Evolutionary conservation across 1,140 invertebrate species (phyloP).

Genomic region (Zaprionus capensis): DNA sequence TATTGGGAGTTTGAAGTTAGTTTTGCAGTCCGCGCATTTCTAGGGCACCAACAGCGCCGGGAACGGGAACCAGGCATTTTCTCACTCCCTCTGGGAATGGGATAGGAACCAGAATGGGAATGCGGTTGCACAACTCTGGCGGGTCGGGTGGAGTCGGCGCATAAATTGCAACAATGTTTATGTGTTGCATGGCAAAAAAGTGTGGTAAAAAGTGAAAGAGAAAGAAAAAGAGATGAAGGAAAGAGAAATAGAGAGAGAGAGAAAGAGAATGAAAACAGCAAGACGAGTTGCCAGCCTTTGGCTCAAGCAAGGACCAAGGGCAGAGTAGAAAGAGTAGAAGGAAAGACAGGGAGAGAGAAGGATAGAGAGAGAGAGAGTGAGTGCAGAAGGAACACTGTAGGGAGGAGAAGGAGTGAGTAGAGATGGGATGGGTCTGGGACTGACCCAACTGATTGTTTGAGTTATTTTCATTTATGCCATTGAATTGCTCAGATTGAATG

Average conservation of each 20-base stretch:
- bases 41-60: slow-evolving; percentile 25
- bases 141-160: slow-evolving; percentile 40
- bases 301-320: neutral
- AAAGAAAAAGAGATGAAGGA: neutral
- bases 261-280: neutral
- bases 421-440: neutral
- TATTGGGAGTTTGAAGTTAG: slow-evolving; percentile 62
- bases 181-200: slow-evolving; percentile 49
- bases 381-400: neutral
- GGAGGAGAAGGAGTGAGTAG: neutral
- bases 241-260: neutral
- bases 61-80: too few relatives aligned
- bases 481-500: slow-evolving; percentile 56
- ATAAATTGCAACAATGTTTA: slow-evolving; percentile 69
- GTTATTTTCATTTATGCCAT: slow-evolving; percentile 48
- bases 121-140: slow-evolving; percentile 63
- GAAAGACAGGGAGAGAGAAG: neutral
- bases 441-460: slow-evolving; percentile 29
- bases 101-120: neutral
- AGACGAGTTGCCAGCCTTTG: slow-evolving; percentile 48
- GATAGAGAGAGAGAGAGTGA: neutral
- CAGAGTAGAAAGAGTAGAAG: neutral
- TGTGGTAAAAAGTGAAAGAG: slow-evolving; percentile 9
- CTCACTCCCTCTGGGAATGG: too few relatives aligned
- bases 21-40: slow-evolving; percentile 52